Conservation (phyloP, 2,888 invertebrate species). For the Monopis laevigella region DNA sequence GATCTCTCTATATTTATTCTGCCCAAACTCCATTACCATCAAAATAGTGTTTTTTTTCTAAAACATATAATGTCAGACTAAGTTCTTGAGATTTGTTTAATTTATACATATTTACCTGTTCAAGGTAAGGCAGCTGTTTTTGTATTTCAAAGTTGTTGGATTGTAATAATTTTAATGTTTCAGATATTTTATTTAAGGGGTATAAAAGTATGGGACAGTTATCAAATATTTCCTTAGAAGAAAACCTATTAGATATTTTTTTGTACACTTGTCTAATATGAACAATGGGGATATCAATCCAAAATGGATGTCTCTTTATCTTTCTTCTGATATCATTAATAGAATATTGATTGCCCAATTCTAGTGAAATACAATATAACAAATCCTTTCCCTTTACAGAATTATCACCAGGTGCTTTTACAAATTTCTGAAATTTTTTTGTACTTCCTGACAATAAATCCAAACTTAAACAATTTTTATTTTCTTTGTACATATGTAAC, state of each 20-base stretch:
- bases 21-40: conserved; percentile 58
- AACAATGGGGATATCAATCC: conserved; percentile 51
- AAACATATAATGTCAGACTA: conserved; percentile 46
- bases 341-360: conserved; percentile 33
- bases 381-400: conserved; percentile 54
- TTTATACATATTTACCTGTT: conserved; percentile 30
- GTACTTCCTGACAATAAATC: conserved; percentile 52
- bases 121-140: conserved; percentile 22
- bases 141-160: conserved; percentile 16
- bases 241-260: conserved; percentile 35
- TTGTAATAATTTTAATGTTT: conserved; percentile 28
- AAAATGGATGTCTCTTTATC: conserved; percentile 50
- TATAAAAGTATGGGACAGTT: conserved; percentile 52
- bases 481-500: conserved; percentile 33
- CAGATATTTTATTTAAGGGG: conserved; percentile 52
- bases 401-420: conserved; percentile 51
- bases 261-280: conserved; percentile 46
- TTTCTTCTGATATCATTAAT: conserved; percentile 30
- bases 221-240: conserved; percentile 42
- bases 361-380: conserved; percentile 43
- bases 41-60: conserved; percentile 58
- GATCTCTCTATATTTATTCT: no score
- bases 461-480: conserved; percentile 53
- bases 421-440: conserved; percentile 44
- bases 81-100: conserved; percentile 43